Conservation (phyloP, 2,113 vertebrate genomes). For the Spea bombifrons region DNA sequence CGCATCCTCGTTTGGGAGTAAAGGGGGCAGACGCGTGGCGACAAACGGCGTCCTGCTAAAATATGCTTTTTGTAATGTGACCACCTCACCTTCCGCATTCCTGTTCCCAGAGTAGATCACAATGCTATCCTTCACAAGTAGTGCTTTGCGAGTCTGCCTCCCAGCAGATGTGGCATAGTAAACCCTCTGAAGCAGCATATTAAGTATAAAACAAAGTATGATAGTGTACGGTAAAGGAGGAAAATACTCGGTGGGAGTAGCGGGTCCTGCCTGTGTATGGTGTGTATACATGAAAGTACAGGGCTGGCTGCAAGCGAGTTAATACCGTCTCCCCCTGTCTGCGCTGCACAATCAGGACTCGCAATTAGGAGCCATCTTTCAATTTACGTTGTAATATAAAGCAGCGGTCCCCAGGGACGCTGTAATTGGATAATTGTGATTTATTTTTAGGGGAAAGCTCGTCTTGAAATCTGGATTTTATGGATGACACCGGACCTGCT, state of each 20-base stretch:
- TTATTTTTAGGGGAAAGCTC: constrained; percentile 38
- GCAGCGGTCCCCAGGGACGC: constrained; percentile 29
- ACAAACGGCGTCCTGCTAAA: too few relatives aligned
- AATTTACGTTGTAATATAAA: constrained; percentile 42
- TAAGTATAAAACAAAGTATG: not conserved
- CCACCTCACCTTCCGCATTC: too few relatives aligned
- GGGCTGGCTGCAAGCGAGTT: constrained; percentile 27
- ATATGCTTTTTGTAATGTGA: too few relatives aligned
- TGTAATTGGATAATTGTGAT: constrained; percentile 47
- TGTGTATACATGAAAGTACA: not conserved
- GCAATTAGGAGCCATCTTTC: constrained; percentile 44
- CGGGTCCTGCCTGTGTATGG: too few relatives aligned
- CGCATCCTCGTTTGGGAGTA: too few relatives aligned
- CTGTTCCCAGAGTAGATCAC: too few relatives aligned
- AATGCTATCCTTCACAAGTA: too few relatives aligned
- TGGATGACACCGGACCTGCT: constrained; percentile 15
- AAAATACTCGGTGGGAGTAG: too few relatives aligned
- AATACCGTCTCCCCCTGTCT: constrained; percentile 26
- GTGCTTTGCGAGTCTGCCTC: too few relatives aligned
- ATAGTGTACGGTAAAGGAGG: not conserved
- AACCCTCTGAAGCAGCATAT: too few relatives aligned
- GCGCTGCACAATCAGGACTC: constrained; percentile 33
- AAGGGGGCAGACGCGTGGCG: too few relatives aligned
- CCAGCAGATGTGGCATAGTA: too few relatives aligned
- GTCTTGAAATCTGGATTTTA: constrained; percentile 32